Evolutionary conservation across 2,888 invertebrate genomes (phyloP), one percentile per base, ranked within the genome.

Genomic region (Linnaemya vulpina): DNA sequence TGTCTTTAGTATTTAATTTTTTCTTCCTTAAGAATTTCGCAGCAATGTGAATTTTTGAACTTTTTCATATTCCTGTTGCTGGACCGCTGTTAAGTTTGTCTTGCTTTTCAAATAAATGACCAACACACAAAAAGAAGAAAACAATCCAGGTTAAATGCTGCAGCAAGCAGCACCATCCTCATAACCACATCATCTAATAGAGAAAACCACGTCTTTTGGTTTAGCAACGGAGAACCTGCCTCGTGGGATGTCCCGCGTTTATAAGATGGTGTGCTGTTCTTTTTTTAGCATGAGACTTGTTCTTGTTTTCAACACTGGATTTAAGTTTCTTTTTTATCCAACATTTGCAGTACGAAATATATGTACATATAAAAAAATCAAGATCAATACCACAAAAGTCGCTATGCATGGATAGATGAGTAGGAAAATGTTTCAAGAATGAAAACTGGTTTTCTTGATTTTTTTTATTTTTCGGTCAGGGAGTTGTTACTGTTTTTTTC

Each of bases 401-500:
- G 46, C 67, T 9, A 20, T 49, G 38, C 38, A 30, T 46, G 49
- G 22, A 55, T 38, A 51, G 25, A 38, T 25, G 49, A 78, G 51
- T 62, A 63, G 70, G 53, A 78, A 78, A 78, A 62, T 71, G 51
- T 71, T 78, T 78, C 11, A 71, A 78, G 62, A 78, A 78, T 78
- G 70, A 68, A 79, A 81, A 81, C 81, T 62, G 81, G 81, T 81
- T 81, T 60, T 62, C 49, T 73, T 58, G 10, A 15, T 58, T 38
- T 63, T 17, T 60, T 60, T 25, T 20, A 40, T 60, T 81, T 81
- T 81, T 81, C 46, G 81, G 81, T 68, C 74, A 81, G 74, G 51
- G 67, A 75, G 62, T 75, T 68, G 74, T 75, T 75, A 75, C 67
- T 53, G 67, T 53, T 65, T 71, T 49, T 46, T 17, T 25, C 13